These are phyloP conservation scores for Drosophila melanosoma DNA, from an alignment of 2,888 invertebrate species.

Conservation along the genomic window DNA sequence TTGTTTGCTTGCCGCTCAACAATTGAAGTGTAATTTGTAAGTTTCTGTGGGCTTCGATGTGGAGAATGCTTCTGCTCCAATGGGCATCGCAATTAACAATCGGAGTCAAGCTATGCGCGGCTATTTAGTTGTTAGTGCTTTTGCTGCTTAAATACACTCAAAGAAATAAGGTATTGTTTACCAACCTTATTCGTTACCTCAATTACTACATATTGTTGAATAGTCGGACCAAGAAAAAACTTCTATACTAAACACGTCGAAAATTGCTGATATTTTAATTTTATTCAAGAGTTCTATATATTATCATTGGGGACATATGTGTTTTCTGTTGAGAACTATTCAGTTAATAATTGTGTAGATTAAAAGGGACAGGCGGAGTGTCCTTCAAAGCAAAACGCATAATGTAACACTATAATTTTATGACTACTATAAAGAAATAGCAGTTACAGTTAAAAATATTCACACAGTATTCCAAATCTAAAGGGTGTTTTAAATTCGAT, in stretches of 20 bases:
- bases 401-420: background rate
- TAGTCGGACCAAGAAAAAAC: background rate
- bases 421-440: background rate
- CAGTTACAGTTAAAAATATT: background rate
- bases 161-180: slow-evolving; percentile 1
- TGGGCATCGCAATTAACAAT: slow-evolving; percentile 55
- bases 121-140: slow-evolving; percentile 28
- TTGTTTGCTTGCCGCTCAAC: slow-evolving; percentile 58
- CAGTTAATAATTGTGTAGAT: background rate
- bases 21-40: slow-evolving; percentile 72
- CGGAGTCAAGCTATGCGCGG: slow-evolving; percentile 1
- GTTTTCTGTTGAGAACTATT: background rate
- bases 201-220: background rate
- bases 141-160: slow-evolving; percentile 3
- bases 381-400: background rate
- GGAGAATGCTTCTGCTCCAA: slow-evolving; percentile 34
- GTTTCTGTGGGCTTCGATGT: slow-evolving; percentile 37
- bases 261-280: background rate
- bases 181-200: background rate
- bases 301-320: background rate
- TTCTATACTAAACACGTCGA: background rate
- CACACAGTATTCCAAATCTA: background rate
- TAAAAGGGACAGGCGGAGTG: background rate
- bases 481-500: slow-evolving; percentile 9
- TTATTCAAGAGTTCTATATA: background rate